Base-by-base conservation (phyloP, 2,888 invertebrate genomes). In the Salticus scenicus region DNA sequence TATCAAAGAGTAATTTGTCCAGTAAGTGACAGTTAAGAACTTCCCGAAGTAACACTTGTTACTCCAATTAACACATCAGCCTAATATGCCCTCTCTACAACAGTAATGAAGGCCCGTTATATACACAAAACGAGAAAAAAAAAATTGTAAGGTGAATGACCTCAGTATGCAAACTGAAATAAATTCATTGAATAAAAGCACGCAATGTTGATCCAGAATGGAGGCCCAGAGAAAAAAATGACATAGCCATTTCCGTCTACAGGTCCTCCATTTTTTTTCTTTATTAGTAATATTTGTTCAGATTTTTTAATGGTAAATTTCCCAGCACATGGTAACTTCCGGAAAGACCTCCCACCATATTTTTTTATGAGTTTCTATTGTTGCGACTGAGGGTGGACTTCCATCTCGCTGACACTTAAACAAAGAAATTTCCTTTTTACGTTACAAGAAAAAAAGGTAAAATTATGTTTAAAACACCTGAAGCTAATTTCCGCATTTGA, bases 41-140 rank as follows among this genome's bases (percentile, higher is more conserved):
- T 57, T 20, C 57, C 24, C 24, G 2, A 57, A 24, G 24, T 57
- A 57, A 57, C 57, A 57, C 57, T 57, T 57, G 57, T 57, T 57
- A 57, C 57, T 57, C 57, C 57, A 57, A 57, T 57, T 57, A 57
- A 57, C 57, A 57, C 37, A 10, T n/a, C n/a, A 24, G 24, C 24
- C 17, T 57, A 57, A 57, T 57, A 20, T 4, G 24, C 57, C 57
- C 57, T 24, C 57, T 24, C 4, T 24, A 24, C 20, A 2, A 24
- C 5, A 2, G 57, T 24, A 57, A 57, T 57, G 57, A 57, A 24
- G 57, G 57, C 24, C 57, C 57, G 57, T 24, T 57, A 20, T 7
- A 24, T 10, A 37, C 4, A 10, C 37, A 37, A 7, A 37, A 7
- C 7, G 37, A 37, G 7, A 37, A 37, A 37, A 37, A 37, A 10